Conservation (phyloP, 2,888 invertebrate species). For the Strigamia crassipes region DNA sequence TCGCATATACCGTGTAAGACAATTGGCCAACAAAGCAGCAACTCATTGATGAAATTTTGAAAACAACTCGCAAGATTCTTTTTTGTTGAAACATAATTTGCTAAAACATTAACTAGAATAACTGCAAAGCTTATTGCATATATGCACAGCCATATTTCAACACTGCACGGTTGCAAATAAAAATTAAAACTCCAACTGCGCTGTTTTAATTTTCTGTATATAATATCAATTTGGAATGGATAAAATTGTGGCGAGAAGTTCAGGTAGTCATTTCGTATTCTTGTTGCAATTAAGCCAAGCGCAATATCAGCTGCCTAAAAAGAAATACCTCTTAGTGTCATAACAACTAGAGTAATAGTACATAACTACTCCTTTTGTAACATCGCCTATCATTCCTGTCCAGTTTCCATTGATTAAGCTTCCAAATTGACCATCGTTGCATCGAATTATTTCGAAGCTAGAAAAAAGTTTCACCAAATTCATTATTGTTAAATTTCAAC, state of each 20-base stretch:
- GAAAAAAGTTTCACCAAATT: too few species aligned
- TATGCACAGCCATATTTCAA: not conserved
- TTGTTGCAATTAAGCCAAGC: not conserved
- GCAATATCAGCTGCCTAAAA: not conserved
- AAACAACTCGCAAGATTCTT: not conserved
- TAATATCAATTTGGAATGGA: not conserved
- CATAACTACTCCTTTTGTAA: too few species aligned
- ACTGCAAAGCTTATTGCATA: not conserved
- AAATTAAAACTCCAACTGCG: not conserved
- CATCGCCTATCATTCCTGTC: too few species aligned
- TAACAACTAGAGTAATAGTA: too few species aligned
- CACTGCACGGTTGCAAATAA: too few species aligned
- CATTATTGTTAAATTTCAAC: too few species aligned
- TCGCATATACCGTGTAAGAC: too few species aligned
- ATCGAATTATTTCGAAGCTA: too few species aligned
- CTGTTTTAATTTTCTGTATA: not conserved
- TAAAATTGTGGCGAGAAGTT: not conserved
- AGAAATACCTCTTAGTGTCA: too few species aligned
- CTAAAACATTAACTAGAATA: not conserved
- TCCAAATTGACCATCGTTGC: too few species aligned
- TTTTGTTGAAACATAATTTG: not conserved
- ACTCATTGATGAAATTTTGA: not conserved
- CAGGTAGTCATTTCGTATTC: not conserved
- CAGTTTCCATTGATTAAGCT: too few species aligned
- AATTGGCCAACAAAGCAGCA: not conserved